Evolutionary conservation across 2,888 invertebrate genomes (phyloP).

Genomic region (Pilophorus perplexus): DNA sequence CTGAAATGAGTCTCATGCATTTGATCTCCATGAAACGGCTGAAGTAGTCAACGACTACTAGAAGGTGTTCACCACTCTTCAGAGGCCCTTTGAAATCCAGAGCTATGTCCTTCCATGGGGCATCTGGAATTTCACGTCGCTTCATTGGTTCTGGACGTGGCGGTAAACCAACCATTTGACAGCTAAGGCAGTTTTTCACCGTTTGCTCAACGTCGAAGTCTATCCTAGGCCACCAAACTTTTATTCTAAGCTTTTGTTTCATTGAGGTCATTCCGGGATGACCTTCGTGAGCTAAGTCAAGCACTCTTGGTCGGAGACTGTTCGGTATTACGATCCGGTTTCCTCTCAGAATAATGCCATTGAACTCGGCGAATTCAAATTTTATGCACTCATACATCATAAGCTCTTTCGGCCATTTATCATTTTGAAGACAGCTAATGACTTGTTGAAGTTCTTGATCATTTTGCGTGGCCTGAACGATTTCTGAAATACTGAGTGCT

Average conservation of each 20-base stretch:
- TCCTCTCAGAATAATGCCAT: slow-evolving; percentile 5
- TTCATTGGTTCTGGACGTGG: slow-evolving; percentile 45
- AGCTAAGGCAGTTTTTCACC: slow-evolving; percentile 36
- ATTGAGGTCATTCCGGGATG: slow-evolving; percentile 52
- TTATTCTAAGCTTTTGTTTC: slow-evolving; percentile 7
- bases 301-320: neutral
- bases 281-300: slow-evolving; percentile 50
- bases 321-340: neutral
- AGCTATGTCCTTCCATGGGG: slow-evolving; percentile 20
- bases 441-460: too few species aligned
- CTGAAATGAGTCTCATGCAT: neutral
- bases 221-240: slow-evolving; percentile 27
- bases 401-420: neutral
- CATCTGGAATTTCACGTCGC: slow-evolving; percentile 32
- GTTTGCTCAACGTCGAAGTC: slow-evolving; percentile 19
- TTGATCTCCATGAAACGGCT: slow-evolving; percentile 10
- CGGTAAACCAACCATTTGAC: slow-evolving; percentile 30
- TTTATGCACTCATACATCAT: neutral
- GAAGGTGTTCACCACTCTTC: neutral
- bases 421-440: neutral
- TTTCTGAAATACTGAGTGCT: too few species aligned
- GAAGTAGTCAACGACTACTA: slow-evolving; percentile 6
- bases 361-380: slow-evolving; percentile 3
- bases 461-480: neutral
- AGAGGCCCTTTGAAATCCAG: slow-evolving; percentile 28